Evolutionary conservation across 2,888 invertebrate species (phyloP).

Genomic region (Argyresthia goedartella): DNA sequence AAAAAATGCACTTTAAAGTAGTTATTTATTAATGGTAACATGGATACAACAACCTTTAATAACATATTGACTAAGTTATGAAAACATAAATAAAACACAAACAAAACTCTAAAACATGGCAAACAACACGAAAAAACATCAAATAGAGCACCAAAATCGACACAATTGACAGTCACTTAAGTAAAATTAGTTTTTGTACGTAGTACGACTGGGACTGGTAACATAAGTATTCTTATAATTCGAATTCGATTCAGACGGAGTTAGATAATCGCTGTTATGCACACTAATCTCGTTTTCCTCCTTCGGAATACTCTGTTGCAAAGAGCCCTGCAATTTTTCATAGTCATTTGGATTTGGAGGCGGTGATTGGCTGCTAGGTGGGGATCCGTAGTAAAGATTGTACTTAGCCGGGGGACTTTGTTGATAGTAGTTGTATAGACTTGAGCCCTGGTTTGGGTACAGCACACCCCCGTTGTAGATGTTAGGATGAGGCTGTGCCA

Average conservation of each 20-base stretch:
- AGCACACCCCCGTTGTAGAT: conserved; percentile 38
- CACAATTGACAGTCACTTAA: background rate
- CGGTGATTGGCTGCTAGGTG: conserved; percentile 6
- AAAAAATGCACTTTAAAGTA: background rate
- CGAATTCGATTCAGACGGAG: conserved; percentile 34
- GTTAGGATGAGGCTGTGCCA: conserved; percentile 44
- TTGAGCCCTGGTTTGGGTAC: conserved; percentile 35
- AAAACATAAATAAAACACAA: background rate
- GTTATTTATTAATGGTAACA: background rate
- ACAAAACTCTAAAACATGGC: background rate
- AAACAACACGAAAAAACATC: background rate
- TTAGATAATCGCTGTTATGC: conserved; percentile 38
- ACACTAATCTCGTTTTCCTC: conserved; percentile 44
- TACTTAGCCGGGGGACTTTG: conserved; percentile 45
- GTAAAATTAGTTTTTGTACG: conserved; percentile 6
- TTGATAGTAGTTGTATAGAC: conserved; percentile 51
- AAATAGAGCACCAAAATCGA: background rate
- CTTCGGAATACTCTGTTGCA: conserved; percentile 36
- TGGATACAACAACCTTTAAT: background rate
- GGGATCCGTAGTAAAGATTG: conserved; percentile 26
- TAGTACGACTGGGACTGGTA: conserved; percentile 25
- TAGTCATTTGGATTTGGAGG: conserved; percentile 36
- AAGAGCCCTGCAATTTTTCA: conserved; percentile 36
- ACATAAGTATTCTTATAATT: conserved; percentile 44
- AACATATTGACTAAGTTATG: background rate